A percentile compares a stretch with the other conserved stretches of the same genome.
Evolutionary conservation across 2,797 vertebrate genomes (phyloP).

Genomic region (Steatocranus sp.): DNA sequence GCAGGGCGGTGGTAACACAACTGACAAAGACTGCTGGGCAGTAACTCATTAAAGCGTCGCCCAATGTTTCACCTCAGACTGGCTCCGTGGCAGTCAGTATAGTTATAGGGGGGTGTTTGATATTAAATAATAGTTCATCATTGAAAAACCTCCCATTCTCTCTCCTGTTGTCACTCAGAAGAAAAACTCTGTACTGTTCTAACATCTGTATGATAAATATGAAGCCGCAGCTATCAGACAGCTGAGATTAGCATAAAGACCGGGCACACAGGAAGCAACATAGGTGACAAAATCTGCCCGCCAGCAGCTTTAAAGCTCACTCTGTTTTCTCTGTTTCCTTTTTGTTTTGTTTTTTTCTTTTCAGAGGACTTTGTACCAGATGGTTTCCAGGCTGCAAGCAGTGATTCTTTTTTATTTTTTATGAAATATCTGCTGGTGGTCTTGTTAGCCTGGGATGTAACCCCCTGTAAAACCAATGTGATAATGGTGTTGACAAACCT

Average conservation of each 20-base stretch:
- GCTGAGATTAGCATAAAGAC: not conserved
- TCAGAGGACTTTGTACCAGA: not conserved
- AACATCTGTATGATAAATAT: not conserved
- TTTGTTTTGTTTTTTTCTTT: rapidly evolving
- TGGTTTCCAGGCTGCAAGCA: not conserved
- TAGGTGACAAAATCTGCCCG: not conserved
- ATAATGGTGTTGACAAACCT: not conserved
- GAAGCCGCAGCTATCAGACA: not conserved
- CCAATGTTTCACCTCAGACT: conserved; percentile 24
- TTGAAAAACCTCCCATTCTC: not conserved
- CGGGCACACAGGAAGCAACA: not conserved
- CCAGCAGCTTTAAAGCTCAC: not conserved
- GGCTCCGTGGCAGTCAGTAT: not conserved
- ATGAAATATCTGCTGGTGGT: not conserved
- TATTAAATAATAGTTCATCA: not conserved
- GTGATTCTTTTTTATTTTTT: not conserved
- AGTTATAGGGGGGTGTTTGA: not conserved
- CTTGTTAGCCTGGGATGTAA: not conserved
- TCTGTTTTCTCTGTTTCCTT: not conserved
- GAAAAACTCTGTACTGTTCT: not conserved
- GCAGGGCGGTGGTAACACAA: conserved; percentile 53
- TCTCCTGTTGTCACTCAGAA: not conserved
- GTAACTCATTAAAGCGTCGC: conserved; percentile 16
- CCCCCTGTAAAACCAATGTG: not conserved
- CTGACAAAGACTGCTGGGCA: conserved; percentile 33